These are phyloP conservation scores for Euplagia quadripunctaria DNA, from an alignment of 2,888 invertebrate species.

Conservation along the genomic window DNA sequence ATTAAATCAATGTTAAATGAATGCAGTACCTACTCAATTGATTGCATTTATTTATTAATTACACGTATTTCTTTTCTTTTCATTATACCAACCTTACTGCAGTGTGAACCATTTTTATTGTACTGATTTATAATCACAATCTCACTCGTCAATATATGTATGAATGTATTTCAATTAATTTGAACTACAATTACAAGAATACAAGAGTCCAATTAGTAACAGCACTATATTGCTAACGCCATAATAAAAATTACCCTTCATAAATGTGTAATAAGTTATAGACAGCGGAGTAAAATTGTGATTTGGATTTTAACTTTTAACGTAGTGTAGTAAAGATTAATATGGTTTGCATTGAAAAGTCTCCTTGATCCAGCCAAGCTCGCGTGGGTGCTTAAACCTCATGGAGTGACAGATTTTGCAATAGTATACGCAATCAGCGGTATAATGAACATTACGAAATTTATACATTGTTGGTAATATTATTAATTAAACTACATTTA, in stretches of 20 bases:
- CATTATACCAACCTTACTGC: constrained; percentile 4
- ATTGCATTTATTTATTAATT: background rate
- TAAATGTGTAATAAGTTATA: constrained; percentile 61
- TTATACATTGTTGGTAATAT: constrained; percentile 40
- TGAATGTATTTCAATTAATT: constrained; percentile 43
- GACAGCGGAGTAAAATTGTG: constrained; percentile 43
- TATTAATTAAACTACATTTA: constrained; percentile 25
- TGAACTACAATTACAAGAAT: constrained; percentile 47
- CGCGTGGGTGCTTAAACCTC: constrained; percentile 70
- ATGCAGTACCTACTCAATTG: background rate
- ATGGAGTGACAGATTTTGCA: constrained; percentile 68
- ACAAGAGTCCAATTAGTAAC: constrained; percentile 61
- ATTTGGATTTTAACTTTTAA: constrained; percentile 31
- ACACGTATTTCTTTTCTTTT: background rate
- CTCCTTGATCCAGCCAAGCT: constrained; percentile 54
- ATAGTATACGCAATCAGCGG: constrained; percentile 68
- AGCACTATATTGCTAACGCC: constrained; percentile 61
- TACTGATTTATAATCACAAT: constrained; percentile 20
- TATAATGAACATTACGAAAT: constrained; percentile 65
- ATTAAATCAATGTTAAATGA: background rate
- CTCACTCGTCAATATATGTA: constrained; percentile 26
- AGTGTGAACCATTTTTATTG: constrained; percentile 16
- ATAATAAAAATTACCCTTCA: constrained; percentile 68
- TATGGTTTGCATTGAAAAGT: constrained; percentile 39
- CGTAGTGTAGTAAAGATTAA: constrained; percentile 29